A percentile compares a stretch with the other conserved stretches of the same genome.
Evolutionary conservation across 2,797 vertebrate species (phyloP).

Genomic region (Malurus splendens): DNA sequence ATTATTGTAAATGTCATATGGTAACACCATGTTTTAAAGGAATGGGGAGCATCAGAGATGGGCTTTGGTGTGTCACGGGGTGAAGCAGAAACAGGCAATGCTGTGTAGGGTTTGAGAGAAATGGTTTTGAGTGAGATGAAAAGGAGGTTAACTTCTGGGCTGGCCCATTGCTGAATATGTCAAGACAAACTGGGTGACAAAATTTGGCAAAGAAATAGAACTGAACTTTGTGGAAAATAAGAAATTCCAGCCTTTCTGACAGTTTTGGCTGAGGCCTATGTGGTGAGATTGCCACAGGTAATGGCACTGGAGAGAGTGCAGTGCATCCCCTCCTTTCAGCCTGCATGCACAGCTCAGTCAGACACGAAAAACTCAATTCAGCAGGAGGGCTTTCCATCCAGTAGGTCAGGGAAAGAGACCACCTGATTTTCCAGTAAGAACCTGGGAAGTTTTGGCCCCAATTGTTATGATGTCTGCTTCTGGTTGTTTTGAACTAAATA

Average conservation of each 20-base stretch:
- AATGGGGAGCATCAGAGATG: not conserved
- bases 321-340: not conserved
- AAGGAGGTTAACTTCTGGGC: not conserved
- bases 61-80: not conserved
- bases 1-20: not conserved
- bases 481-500: not conserved
- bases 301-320: not conserved
- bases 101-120: not conserved
- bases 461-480: not conserved
- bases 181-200: not conserved
- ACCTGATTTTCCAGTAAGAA: not conserved
- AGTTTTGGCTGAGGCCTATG: rapidly evolving
- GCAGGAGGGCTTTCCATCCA: not conserved
- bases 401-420: not conserved
- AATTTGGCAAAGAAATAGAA: not conserved
- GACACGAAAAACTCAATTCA: rapidly evolving
- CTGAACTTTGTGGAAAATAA: not conserved
- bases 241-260: not conserved
- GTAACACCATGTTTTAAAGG: not conserved
- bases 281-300: not conserved
- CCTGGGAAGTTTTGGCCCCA: not conserved
- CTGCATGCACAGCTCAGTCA: not conserved
- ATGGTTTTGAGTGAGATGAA: not conserved
- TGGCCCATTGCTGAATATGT: not conserved
- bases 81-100: not conserved